Evolutionary conservation across 2,113 vertebrate genomes (phyloP).

Genomic region (Polypterus bichir): DNA sequence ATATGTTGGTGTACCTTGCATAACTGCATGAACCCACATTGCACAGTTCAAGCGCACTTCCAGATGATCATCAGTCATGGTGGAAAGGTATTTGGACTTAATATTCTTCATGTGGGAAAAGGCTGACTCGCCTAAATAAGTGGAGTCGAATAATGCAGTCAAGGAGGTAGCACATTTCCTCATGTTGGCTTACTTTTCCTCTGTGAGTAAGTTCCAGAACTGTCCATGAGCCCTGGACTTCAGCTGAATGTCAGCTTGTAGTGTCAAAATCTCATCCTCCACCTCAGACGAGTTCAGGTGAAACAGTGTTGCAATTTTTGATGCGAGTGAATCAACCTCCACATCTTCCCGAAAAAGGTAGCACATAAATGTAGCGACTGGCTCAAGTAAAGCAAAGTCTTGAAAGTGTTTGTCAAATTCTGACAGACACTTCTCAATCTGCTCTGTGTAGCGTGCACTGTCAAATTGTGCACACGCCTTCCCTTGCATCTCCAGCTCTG

Average conservation of each 20-base stretch:
- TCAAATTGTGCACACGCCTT: too few relatives aligned
- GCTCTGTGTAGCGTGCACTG: too few relatives aligned
- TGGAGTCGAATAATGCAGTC: constrained; percentile 26
- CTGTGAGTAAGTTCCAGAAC: constrained; percentile 26
- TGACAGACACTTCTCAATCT: too few relatives aligned
- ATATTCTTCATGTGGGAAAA: constrained; percentile 29
- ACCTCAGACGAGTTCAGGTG: constrained; percentile 18
- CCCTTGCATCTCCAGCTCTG: too few relatives aligned
- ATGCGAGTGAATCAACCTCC: constrained; percentile 20
- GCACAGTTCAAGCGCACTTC: constrained; percentile 13
- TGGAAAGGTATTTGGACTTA: constrained; percentile 25
- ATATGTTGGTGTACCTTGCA: too few relatives aligned
- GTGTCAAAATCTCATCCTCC: constrained; percentile 23
- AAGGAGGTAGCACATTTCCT: constrained; percentile 25
- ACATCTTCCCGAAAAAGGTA: constrained; percentile 18
- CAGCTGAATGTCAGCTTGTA: constrained; percentile 19
- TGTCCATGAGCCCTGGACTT: constrained; percentile 21
- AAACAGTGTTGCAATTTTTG: constrained; percentile 24
- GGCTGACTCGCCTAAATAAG: constrained; percentile 28
- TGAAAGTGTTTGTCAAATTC: too few relatives aligned
- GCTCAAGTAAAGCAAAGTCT: background rate
- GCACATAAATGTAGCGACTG: constrained; percentile 10
- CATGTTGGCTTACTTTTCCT: constrained; percentile 25
- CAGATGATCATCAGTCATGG: constrained; percentile 29
- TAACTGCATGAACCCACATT: too few relatives aligned